These are phyloP conservation scores for Pipistrellus pipistrellus DNA, from an alignment of 2,797 vertebrate species.

Conservation along the genomic window DNA sequence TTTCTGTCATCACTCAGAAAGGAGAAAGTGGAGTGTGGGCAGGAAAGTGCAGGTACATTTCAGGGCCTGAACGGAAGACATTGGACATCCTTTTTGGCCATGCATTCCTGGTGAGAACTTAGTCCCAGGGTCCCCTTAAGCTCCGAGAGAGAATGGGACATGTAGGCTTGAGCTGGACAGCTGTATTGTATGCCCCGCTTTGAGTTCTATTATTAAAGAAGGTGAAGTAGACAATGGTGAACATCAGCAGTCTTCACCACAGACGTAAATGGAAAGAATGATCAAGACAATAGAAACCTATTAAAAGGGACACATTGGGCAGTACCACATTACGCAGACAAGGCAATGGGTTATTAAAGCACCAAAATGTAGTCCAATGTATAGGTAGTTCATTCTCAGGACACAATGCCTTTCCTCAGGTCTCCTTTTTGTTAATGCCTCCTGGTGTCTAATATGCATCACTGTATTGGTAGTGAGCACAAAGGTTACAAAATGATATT, in stretches of 20 bases:
- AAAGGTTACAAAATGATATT: slow-evolving; percentile 70
- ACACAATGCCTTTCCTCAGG: not conserved
- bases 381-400: not conserved
- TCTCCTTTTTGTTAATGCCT: not conserved
- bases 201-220: not conserved
- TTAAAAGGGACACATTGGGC: not conserved
- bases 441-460: slow-evolving; percentile 49
- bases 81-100: not conserved
- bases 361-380: not conserved
- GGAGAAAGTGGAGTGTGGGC: not conserved
- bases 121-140: not conserved
- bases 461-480: slow-evolving; percentile 63
- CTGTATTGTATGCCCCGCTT: not conserved
- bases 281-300: not conserved
- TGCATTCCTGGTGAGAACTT: not conserved
- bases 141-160: not conserved
- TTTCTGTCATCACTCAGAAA: not conserved
- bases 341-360: not conserved
- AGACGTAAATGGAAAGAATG: not conserved
- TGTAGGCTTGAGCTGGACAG: not conserved
- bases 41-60: not conserved
- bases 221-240: not conserved
- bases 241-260: not conserved
- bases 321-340: not conserved
- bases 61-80: not conserved